These are phyloP conservation scores for Oryzias dopingdopingensis DNA, from an alignment of 2,797 vertebrate species.

Conservation along the genomic window DNA sequence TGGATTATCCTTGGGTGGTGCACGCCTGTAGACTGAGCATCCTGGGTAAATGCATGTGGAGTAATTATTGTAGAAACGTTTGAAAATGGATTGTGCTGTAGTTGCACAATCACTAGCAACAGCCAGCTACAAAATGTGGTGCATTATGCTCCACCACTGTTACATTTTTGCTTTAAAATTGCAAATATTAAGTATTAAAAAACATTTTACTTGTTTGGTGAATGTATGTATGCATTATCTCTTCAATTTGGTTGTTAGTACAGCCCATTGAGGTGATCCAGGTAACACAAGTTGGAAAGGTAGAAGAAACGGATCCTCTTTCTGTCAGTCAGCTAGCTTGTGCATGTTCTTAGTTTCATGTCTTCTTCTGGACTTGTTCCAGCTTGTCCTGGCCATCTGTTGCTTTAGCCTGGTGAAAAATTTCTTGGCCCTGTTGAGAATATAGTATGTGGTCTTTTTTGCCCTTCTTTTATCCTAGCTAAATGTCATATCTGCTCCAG, in stretches of 20 bases:
- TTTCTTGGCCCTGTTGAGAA: constrained; percentile 18
- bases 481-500: constrained; percentile 45
- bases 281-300: constrained; percentile 11
- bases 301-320: constrained; percentile 12
- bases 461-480: constrained; percentile 38
- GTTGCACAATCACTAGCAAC: too few relatives aligned
- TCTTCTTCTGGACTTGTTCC: constrained; percentile 30
- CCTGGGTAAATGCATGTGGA: constrained; percentile 38
- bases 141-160: too few relatives aligned
- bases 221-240: constrained; percentile 15
- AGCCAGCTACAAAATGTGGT: too few relatives aligned
- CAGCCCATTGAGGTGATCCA: background rate
- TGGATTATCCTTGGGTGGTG: background rate
- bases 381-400: constrained; percentile 17
- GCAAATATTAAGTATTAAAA: background rate
- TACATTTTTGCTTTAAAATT: too few relatives aligned
- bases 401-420: constrained; percentile 25
- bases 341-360: constrained; percentile 34
- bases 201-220: constrained; percentile 12
- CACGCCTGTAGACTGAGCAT: constrained; percentile 7
- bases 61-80: background rate
- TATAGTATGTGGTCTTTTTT: constrained; percentile 22
- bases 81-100: too few relatives aligned
- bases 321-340: constrained; percentile 10
- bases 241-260: constrained; percentile 25